These are phyloP conservation scores for Hoplodrina blanda DNA, from an alignment of 2,888 invertebrate species.

Conservation along the genomic window DNA sequence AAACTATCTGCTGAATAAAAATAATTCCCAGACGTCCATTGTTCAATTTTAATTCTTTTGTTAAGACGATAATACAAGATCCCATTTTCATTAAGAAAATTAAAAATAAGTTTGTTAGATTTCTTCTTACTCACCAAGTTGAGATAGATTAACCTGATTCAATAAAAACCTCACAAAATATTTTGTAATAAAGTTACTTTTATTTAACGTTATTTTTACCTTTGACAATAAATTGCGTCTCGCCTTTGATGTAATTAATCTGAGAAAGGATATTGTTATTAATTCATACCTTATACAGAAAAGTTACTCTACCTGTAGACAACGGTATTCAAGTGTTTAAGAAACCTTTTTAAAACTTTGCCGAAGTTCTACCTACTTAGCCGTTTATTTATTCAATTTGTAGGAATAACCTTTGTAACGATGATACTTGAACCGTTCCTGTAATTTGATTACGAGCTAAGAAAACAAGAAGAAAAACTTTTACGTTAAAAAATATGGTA, in stretches of 20 bases:
- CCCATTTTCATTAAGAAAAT: background rate
- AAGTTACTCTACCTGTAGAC: slow-evolving; percentile 19
- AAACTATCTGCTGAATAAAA: slow-evolving; percentile 49
- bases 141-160: slow-evolving; percentile 13
- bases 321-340: slow-evolving; percentile 37
- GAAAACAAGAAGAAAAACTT: slow-evolving; percentile 26
- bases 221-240: slow-evolving; percentile 13
- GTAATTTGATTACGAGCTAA: slow-evolving; percentile 39
- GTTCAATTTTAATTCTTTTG: slow-evolving; percentile 10
- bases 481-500: slow-evolving; percentile 10
- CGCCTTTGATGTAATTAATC: slow-evolving; percentile 37
- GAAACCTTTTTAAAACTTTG: slow-evolving; percentile 48
- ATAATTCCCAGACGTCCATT: slow-evolving; percentile 12
- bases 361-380: slow-evolving; percentile 44
- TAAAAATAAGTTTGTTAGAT: slow-evolving; percentile 5
- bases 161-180: slow-evolving; percentile 21
- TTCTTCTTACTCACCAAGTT: slow-evolving; percentile 14
- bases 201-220: slow-evolving; percentile 1
- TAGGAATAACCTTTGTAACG: slow-evolving; percentile 49
- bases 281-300: slow-evolving; percentile 32
- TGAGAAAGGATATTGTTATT: slow-evolving; percentile 42
- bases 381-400: slow-evolving; percentile 61
- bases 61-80: background rate
- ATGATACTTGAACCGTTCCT: slow-evolving; percentile 32
- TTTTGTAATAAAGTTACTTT: slow-evolving; percentile 6